Conservation (phyloP, 2,113 vertebrate genomes). For the Chamaetylas fuelleborni region DNA sequence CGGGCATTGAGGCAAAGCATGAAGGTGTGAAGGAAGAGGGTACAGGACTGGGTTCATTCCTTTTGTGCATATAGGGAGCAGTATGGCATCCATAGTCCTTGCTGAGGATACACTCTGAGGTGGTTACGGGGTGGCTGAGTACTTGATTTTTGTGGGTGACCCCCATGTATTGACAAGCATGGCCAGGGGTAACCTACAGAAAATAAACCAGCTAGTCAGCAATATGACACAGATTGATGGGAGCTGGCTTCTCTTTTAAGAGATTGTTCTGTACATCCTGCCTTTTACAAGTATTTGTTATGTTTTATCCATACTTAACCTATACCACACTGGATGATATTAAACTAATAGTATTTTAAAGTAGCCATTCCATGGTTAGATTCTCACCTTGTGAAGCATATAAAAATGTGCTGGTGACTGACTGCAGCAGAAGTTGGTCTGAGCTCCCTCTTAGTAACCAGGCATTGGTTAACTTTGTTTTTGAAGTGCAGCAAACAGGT, state of each 20-base stretch:
- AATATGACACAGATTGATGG: background rate
- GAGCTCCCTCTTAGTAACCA: background rate
- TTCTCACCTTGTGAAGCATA: background rate
- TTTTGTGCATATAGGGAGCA: background rate
- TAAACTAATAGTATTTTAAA: background rate
- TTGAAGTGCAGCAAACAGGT: background rate
- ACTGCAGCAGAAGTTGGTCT: background rate
- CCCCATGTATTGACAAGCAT: rapidly evolving
- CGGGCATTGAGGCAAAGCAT: background rate
- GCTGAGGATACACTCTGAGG: background rate
- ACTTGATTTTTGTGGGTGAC: background rate
- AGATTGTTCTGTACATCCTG: background rate
- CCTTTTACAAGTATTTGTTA: background rate
- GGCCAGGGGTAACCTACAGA: background rate
- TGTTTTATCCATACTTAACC: background rate
- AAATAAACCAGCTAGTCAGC: background rate
- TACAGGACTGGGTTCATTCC: background rate
- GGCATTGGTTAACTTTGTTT: background rate
- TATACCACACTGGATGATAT: background rate
- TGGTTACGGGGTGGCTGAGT: background rate
- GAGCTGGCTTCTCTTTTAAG: background rate
- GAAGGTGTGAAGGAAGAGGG: rapidly evolving
- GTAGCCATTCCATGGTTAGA: background rate
- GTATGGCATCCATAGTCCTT: background rate
- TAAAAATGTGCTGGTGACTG: background rate